These are phyloP conservation scores for Synergus umbraculus DNA, from an alignment of 2,888 invertebrate species.

Conservation along the genomic window DNA sequence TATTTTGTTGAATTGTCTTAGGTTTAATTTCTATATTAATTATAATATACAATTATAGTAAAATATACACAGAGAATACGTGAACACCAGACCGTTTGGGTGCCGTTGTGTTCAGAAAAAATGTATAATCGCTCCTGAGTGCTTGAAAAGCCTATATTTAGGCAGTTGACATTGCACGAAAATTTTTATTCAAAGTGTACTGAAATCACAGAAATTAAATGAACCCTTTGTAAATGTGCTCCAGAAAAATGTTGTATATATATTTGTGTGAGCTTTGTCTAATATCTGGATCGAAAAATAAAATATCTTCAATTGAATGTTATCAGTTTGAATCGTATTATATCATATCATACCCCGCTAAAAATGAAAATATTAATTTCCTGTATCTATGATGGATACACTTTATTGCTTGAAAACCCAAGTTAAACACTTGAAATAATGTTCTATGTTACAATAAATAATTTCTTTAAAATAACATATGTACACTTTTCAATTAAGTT, in stretches of 20 bases:
- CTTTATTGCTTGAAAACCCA: not conserved
- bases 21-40: not conserved
- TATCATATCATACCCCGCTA: no score
- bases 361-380: not conserved
- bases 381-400: not conserved
- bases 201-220: slow-evolving; percentile 43
- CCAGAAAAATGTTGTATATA: slow-evolving; percentile 62
- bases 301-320: slow-evolving; percentile 69
- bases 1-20: not conserved
- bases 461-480: not conserved
- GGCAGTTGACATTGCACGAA: not conserved
- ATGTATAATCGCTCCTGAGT: not conserved
- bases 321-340: not conserved
- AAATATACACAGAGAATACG: not conserved
- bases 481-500: not conserved
- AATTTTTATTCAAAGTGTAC: slow-evolving; percentile 41
- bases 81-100: not conserved
- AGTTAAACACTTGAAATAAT: not conserved
- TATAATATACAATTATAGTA: not conserved
- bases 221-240: slow-evolving; percentile 70
- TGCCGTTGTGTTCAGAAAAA: not conserved
- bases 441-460: not conserved
- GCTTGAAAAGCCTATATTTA: not conserved
- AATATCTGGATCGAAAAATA: slow-evolving; percentile 67
- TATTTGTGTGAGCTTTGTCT: slow-evolving; percentile 73